A percentile compares a stretch with the other conserved stretches of the same genome.
These are phyloP conservation scores for Drosophila buzzatii DNA, from an alignment of 2,888 invertebrate species.

Conservation along the genomic window DNA sequence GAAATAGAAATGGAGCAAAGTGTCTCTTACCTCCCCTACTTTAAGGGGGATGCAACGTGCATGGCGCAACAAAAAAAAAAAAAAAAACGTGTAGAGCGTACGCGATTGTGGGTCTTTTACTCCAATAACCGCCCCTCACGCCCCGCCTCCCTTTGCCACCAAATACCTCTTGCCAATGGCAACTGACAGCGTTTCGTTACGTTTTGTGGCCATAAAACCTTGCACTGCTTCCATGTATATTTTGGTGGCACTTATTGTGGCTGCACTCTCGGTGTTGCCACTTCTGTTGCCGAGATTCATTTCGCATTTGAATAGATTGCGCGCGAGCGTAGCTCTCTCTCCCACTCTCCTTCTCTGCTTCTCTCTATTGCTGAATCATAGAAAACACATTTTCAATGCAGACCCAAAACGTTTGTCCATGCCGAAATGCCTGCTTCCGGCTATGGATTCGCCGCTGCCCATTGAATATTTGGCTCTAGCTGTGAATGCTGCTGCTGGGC, in stretches of 20 bases:
- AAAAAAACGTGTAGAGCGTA: constrained; percentile 14
- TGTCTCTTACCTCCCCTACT: neutral
- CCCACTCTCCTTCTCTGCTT: neutral
- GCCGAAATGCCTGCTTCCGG: constrained; percentile 39
- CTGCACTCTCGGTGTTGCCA: constrained; percentile 9
- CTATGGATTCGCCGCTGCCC: constrained; percentile 6
- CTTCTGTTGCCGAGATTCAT: constrained; percentile 62
- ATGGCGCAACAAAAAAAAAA: too few species aligned
- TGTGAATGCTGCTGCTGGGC: constrained; percentile 2
- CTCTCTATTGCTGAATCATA: constrained; percentile 28
- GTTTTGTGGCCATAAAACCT: constrained; percentile 36
- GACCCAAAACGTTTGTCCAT: constrained; percentile 25
- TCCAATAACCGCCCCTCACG: too few species aligned
- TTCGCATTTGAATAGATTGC: constrained; percentile 60
- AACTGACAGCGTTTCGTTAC: constrained; percentile 6
- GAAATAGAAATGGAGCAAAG: neutral
- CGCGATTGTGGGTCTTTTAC: neutral
- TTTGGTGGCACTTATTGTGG: constrained; percentile 48
- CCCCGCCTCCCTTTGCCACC: constrained; percentile 1
- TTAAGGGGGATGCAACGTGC: too few species aligned
- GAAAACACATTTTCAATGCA: constrained; percentile 53
- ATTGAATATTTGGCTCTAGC: constrained; percentile 33
- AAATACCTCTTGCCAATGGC: neutral
- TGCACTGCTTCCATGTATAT: constrained; percentile 12
- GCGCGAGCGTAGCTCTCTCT: neutral